Evolutionary conservation across 2,113 vertebrate species (phyloP).

Genomic region (Hiodon alosoides): DNA sequence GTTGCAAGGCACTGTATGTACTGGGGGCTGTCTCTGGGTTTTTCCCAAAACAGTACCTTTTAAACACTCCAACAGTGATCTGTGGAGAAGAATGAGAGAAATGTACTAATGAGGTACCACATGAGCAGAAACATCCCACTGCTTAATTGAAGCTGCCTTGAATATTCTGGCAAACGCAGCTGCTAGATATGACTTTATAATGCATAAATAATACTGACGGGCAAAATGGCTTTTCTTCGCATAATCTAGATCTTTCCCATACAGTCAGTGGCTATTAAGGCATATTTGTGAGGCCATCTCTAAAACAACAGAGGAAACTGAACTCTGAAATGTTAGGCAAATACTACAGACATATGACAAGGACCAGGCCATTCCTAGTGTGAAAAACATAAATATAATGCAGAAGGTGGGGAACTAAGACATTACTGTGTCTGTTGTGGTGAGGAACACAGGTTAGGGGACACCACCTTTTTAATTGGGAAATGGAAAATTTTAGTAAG

Average conservation of each 20-base stretch:
- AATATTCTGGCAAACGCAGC: not conserved
- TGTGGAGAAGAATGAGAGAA: not conserved
- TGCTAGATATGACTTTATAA: not conserved
- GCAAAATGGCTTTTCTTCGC: not conserved
- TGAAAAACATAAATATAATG: constrained; percentile 60
- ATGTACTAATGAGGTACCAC: not conserved
- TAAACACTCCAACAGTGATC: not conserved
- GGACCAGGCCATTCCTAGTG: constrained; percentile 50
- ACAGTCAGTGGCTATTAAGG: constrained; percentile 39
- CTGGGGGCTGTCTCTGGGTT: not conserved
- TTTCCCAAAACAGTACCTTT: not conserved
- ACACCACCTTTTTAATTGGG: constrained; percentile 29
- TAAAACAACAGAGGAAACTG: constrained; percentile 60
- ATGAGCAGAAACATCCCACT: not conserved
- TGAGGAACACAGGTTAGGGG: constrained; percentile 44
- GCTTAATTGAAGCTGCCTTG: not conserved
- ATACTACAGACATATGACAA: constrained; percentile 59
- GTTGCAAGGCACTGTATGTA: no score
- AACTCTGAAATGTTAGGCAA: constrained; percentile 63
- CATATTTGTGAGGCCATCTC: constrained; percentile 48
- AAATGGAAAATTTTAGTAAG: not conserved
- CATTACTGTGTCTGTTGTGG: constrained; percentile 57
- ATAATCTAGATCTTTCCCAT: constrained; percentile 2
- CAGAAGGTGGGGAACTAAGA: constrained; percentile 38
- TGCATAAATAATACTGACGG: not conserved